These are phyloP conservation scores for Danionella dracula DNA, from an alignment of 2,797 vertebrate species.

Conservation along the genomic window DNA sequence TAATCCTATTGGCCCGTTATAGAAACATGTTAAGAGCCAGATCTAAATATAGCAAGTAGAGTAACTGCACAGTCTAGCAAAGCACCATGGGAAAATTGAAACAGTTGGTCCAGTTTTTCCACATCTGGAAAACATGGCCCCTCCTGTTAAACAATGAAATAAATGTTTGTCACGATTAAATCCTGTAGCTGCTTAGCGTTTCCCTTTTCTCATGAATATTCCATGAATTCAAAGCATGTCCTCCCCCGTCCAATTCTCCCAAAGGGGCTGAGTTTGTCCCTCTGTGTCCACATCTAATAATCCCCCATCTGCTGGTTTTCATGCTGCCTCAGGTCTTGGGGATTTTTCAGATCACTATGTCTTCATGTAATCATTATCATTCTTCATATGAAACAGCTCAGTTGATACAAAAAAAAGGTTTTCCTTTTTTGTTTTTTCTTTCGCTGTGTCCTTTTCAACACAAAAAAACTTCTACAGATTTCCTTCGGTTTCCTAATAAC, in stretches of 20 bases:
- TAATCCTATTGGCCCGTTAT: constrained; percentile 40
- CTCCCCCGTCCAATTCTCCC: constrained; percentile 18
- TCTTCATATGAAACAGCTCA: no score
- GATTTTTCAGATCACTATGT: constrained; percentile 41
- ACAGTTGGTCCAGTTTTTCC: constrained; percentile 29
- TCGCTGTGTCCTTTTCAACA: background rate
- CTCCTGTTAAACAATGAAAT: background rate
- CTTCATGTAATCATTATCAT: constrained; percentile 27
- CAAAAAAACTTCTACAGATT: background rate
- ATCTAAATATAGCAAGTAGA: constrained; percentile 45
- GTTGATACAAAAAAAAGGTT: background rate
- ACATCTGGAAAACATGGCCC: background rate
- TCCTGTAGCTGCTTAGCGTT: constrained; percentile 10
- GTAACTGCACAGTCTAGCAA: constrained; percentile 28
- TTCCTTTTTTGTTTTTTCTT: background rate
- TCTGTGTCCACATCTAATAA: constrained; percentile 42
- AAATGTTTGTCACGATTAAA: background rate
- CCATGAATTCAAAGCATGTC: constrained; percentile 28
- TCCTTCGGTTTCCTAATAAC: no score
- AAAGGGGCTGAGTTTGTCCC: constrained; percentile 34
- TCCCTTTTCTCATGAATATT: constrained; percentile 40
- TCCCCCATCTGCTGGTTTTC: constrained; percentile 47
- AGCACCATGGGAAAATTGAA: constrained; percentile 34
- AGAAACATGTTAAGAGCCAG: constrained; percentile 41
- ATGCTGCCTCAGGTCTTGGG: constrained; percentile 36